Percentiles rank a stretch among this genome's conserved stretches.
These are phyloP conservation scores for Terebella lapidaria DNA, from an alignment of 2,888 invertebrate species.

Conservation along the genomic window DNA sequence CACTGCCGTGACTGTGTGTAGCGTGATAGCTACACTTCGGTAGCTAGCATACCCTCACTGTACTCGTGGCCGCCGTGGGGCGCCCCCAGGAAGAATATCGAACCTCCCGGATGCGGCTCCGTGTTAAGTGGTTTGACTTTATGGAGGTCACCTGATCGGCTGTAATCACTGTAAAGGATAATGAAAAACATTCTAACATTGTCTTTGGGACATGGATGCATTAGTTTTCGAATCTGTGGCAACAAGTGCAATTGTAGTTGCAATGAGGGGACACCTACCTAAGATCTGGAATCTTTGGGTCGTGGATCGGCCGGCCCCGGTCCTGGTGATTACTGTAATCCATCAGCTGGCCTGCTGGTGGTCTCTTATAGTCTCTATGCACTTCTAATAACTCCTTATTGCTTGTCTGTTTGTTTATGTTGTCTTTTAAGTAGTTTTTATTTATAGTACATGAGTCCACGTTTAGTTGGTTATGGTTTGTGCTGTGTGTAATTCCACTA, in stretches of 20 bases:
- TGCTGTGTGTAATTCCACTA: not conserved
- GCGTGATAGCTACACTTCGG: conserved; percentile 3
- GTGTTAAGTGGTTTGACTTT: not conserved
- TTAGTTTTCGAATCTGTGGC: no score
- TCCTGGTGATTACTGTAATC: not conserved
- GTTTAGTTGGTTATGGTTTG: not conserved
- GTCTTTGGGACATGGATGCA: no score
- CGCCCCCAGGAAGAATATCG: not conserved
- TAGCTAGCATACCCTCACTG: conserved; percentile 4
- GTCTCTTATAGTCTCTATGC: not conserved
- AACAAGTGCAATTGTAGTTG: no score
- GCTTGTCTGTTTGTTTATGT: not conserved
- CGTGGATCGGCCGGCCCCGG: not conserved
- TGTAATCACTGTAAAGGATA: conserved; percentile 1
- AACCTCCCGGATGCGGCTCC: not conserved
- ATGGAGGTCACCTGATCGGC: not conserved
- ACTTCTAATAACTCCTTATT: not conserved
- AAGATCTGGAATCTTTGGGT: not conserved
- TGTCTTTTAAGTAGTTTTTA: not conserved
- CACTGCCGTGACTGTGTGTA: no score
- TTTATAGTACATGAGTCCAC: not conserved
- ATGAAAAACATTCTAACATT: no score
- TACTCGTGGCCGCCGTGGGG: not conserved
- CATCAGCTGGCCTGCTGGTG: not conserved
- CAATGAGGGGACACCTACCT: conserved; percentile 1